phyloP scores from a whole-genome alignment of 2,888 invertebrate genomes.

The Spisula solida region DNA sequence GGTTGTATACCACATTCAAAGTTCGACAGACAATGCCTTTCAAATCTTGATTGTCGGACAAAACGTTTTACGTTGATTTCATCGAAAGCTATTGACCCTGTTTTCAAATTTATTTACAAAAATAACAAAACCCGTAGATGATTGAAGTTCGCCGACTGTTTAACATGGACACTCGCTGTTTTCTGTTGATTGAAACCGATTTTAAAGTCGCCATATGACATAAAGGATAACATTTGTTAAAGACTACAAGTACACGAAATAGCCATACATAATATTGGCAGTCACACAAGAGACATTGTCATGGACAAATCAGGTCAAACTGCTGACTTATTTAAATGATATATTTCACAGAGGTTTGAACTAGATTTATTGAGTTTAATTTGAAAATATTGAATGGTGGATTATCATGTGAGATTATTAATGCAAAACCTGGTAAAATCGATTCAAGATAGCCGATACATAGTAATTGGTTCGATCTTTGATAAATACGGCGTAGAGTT shows the following conservation, averaged over 20 bases:
- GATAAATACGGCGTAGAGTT: no score
- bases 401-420: no score
- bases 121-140: not conserved
- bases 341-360: no score
- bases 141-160: not conserved
- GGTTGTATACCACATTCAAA: not conserved
- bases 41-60: not conserved
- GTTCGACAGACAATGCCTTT: not conserved
- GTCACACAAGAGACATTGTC: not conserved
- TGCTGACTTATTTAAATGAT: no score
- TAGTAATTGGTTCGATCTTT: no score
- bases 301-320: not conserved
- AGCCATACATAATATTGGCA: not conserved
- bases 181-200: not conserved
- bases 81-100: constrained; percentile 2
- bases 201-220: constrained; percentile 13
- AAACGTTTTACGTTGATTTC: not conserved
- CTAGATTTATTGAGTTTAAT: no score
- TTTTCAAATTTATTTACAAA: not conserved
- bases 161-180: not conserved
- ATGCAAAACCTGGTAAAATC: no score
- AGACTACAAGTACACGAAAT: not conserved
- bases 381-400: no score
- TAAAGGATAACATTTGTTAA: not conserved
- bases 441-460: no score